Percentiles rank a stretch among this genome's conserved stretches.
Evolutionary conservation across 2,888 invertebrate genomes (phyloP).

Genomic region (Noctua pronuba): DNA sequence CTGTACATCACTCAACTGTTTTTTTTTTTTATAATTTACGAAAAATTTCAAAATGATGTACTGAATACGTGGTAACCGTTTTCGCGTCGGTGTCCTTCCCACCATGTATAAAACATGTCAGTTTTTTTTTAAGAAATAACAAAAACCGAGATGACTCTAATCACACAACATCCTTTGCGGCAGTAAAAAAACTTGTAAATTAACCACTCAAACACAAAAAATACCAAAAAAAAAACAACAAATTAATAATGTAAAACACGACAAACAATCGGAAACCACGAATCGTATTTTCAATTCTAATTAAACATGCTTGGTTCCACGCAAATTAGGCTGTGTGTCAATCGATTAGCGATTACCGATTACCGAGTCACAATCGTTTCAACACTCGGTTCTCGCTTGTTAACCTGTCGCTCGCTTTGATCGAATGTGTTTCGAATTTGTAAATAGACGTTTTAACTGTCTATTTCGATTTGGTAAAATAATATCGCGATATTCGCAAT

Average conservation of each 20-base stretch:
- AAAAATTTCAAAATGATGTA: no score
- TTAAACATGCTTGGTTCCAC: conserved; percentile 62
- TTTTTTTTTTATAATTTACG: no score
- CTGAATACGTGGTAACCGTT: no score
- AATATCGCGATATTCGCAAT: conserved; percentile 34
- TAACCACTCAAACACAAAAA: conserved; percentile 6
- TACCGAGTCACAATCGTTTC: conserved; percentile 67
- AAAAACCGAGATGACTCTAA: background rate
- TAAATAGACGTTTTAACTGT: conserved; percentile 49
- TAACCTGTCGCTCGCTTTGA: conserved; percentile 58
- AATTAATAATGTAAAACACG: conserved; percentile 27
- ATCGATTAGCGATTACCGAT: conserved; percentile 66
- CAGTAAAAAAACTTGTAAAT: background rate
- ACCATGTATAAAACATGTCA: no score
- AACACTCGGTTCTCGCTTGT: conserved; percentile 69
- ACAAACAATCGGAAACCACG: conserved; percentile 45
- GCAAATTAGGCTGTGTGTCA: conserved; percentile 64
- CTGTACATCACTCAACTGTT: no score
- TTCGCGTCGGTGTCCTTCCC: no score
- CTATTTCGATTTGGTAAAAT: conserved; percentile 36
- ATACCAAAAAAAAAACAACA: conserved; percentile 4
- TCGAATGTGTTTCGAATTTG: conserved; percentile 65
- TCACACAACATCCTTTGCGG: background rate
- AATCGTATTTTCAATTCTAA: conserved; percentile 56
- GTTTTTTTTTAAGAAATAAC: no score